Conservation (phyloP, 2,113 vertebrate species). For the Eulemur rufifrons region DNA sequence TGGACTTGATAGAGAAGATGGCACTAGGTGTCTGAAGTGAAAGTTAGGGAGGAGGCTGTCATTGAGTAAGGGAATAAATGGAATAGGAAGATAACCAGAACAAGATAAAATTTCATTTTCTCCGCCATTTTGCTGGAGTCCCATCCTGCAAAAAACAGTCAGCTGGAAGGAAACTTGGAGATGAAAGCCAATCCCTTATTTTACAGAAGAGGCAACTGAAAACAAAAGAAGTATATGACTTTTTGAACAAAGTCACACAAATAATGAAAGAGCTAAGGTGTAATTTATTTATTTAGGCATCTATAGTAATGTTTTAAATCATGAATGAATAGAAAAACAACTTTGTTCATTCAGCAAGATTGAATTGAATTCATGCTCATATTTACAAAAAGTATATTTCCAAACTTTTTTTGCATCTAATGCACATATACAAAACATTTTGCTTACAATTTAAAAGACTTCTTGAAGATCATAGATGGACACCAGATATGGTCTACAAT, state of each 20-base stretch:
- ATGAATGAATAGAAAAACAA: constrained; percentile 47
- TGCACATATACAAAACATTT: neutral
- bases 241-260: constrained; percentile 8
- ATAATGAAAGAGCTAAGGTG: neutral
- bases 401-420: neutral
- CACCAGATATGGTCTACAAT: neutral
- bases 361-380: neutral
- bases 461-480: neutral
- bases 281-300: neutral
- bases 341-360: constrained; percentile 7
- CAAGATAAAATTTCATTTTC: constrained; percentile 41
- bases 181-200: neutral
- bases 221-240: neutral
- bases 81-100: neutral
- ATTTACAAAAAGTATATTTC: constrained; percentile 16
- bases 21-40: neutral
- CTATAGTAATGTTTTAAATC: neutral
- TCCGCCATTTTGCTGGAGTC: neutral
- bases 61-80: neutral
- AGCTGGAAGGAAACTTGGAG: neutral
- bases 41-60: neutral
- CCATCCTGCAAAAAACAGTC: neutral
- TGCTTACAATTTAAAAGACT: constrained; percentile 51
- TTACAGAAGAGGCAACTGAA: constrained; percentile 23
- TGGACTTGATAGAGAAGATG: neutral